Evolutionary conservation across 2,113 vertebrate genomes (phyloP), one percentile per base, ranked within the genome.

Genomic region (Pomatorhinus ruficollis): DNA sequence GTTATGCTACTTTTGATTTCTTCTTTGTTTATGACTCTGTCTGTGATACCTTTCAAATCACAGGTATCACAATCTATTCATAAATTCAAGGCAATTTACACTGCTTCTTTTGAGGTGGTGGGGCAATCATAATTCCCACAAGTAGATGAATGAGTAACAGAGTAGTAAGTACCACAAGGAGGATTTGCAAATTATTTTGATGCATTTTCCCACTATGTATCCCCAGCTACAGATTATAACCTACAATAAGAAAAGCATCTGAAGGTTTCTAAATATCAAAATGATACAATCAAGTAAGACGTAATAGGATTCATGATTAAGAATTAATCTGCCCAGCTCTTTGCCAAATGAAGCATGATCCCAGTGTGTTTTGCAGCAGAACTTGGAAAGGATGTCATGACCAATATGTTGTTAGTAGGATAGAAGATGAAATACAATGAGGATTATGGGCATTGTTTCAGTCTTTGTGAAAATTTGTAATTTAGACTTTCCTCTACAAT

Each of bases 261-360:
- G 27, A 37, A 47, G 4, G 3, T 68, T 77, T 78, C 25, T 25
- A 59, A 54, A 18, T 23, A 52, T 15, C 7, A 70, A 74, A 83
- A 83, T 31, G 0, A 47, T 21, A 39, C 1, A 1, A 57, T n/a
- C 44, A 66, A 15, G 5, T 47, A 60, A 72, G 0, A 22, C 20
- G 2, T 68, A 49, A 44, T 3, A 49, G 7, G 15, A 50, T 47
- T 83, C 1, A 15, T 7, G 20, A 14, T 39, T 76, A 21, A 7
- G 1, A 54, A 69, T 59, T 50, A 61, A 24, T 45, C 45, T 77
- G 9, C 15, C 37, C 45, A 59, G 6, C 5, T 56, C 24, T 79
- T 84, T 79, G 31, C 3, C 44, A 71, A 82, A 56, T 1, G 3
- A 44, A 84, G 6, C 39, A 42, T 1, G 1, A 63, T 35, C 14